Evolutionary conservation across 2,113 vertebrate genomes (phyloP), one percentile per base, ranked within the genome.

Genomic region (Phainopepla nitens): DNA sequence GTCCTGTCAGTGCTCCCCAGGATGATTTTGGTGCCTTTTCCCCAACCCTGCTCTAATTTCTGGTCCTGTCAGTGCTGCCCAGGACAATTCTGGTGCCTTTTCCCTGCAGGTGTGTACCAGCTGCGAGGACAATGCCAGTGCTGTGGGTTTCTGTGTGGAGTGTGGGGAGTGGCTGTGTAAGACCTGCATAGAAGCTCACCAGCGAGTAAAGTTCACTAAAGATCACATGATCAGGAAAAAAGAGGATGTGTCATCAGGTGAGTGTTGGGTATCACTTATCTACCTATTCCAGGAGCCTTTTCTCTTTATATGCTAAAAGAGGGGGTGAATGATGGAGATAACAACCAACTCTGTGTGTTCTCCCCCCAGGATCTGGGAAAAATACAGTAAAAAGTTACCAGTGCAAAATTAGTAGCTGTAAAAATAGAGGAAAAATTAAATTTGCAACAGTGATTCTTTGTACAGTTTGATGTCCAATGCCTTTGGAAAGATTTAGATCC

Each of bases 111-210:
- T 99, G 76, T 99, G 99, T 78, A 99, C 99, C 86, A 99, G 99
- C 97, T 99, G 99, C 81, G 99, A 99, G 96, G 99, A 99, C 97
- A 99, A 99, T 6, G 99, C 99, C 39, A 98, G 98, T 61, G 99
- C 99, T 33, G 99, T 99, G 87, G 99, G 99, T 12, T 99, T 99
- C 97, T 99, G 99, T 86, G 98, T 99, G 65, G 99, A 99, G 94
- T 99, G 99, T 89, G 99, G 99, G 35, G 99, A 99, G 81, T 99
- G 99, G 99, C 97, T 99, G 25, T 99, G 99, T 91, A 99, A 99
- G 96, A 99, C 99, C 7, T 99, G 99, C 90, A 99, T 99, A 88
- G 99, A 99, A 97, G 99, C 99, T 58, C 99, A 99, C 97, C 99
- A 99, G 94, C 97, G 99, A 95, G 99, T 99, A 29, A 99, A 99